These are phyloP conservation scores for Sardinella longiceps DNA, from an alignment of 2,797 vertebrate genomes.

Conservation along the genomic window DNA sequence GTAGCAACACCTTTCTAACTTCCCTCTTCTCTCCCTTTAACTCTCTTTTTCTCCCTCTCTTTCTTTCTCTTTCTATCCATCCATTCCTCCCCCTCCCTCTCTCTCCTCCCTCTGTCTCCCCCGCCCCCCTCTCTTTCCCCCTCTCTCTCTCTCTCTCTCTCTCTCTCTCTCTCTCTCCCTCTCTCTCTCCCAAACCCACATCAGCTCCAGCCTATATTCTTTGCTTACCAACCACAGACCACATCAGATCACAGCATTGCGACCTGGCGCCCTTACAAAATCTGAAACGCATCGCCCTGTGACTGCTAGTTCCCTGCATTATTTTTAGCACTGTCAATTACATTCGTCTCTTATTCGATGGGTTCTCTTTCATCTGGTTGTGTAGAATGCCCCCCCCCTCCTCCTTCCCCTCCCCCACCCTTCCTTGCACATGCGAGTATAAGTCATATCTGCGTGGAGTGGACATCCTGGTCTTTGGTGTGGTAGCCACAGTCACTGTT, in stretches of 20 bases:
- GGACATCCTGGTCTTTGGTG: neutral
- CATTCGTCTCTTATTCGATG: neutral
- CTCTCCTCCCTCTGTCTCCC: too few relatives aligned
- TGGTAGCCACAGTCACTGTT: neutral
- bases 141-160: too few relatives aligned
- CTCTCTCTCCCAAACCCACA: neutral
- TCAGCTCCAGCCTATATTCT: neutral
- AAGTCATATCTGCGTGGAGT: neutral
- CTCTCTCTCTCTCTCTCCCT: conserved; percentile 29
- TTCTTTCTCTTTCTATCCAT: neutral
- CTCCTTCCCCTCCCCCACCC: neutral
- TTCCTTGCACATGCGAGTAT: neutral
- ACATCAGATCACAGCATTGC: conserved; percentile 10
- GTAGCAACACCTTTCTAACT: neutral
- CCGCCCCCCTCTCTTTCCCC: too few relatives aligned
- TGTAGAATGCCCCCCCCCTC: neutral
- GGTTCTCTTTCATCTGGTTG: neutral
- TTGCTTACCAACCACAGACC: neutral
- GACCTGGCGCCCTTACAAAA: neutral
- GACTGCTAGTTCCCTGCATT: neutral
- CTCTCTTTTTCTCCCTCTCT: neutral
- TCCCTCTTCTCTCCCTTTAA: conserved; percentile 21
- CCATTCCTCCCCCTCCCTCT: too few relatives aligned
- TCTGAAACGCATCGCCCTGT: neutral
- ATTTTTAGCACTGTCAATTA: neutral